Evolutionary conservation across 1,140 invertebrate genomes (phyloP), one percentile per base, ranked within the genome.

Genomic region (Caenorhabditis remanei): DNA sequence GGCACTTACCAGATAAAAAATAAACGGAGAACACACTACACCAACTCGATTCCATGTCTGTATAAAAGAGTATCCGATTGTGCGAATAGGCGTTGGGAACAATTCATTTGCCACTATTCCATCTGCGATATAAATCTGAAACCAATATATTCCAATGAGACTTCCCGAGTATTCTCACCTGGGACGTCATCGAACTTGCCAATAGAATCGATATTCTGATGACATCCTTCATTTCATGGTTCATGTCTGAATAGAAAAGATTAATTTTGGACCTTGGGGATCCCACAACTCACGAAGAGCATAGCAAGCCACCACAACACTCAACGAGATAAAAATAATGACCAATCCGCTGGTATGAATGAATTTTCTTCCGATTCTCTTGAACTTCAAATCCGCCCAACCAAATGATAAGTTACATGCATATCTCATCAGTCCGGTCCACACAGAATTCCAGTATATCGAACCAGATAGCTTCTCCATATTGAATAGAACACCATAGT

Each of bases 401-500:
- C 87, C 87, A n/a, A 88, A 84, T 13, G 50, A 46, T 7, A 88
- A 32, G 56, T 88, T 88, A 48, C 83, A 85, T 19, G 84, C 83
- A n/a, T 85, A 88, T 63, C 87, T 58, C 87, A 87, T 85, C 6
- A 87, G 24, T 19, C 87, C 87, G 13, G 67, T 65, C 21, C 65
- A 63, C 8, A 89, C 71, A 9, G 75, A 67, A 58, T 89, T 89
- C 87, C 87, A 88, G 50, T 88, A 89, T 40, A 89, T 84, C 19
- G 83, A 85, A 1, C 87, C 87, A n/a, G 65, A 71, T 0, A 89
- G 71, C 61, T 88, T 89, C 67, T 89, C 88, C 88, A 89, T 87
- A 46, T 89, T 89, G 84, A 89, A 89, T 14, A 89, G 56, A n/a
- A 89, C 84, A 58, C 88, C 88, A 71, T 89, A 89, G 63, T 89